Evolutionary conservation across 2,888 invertebrate genomes (phyloP), one percentile per base, ranked within the genome.

Genomic region (Tetragnatha montana): DNA sequence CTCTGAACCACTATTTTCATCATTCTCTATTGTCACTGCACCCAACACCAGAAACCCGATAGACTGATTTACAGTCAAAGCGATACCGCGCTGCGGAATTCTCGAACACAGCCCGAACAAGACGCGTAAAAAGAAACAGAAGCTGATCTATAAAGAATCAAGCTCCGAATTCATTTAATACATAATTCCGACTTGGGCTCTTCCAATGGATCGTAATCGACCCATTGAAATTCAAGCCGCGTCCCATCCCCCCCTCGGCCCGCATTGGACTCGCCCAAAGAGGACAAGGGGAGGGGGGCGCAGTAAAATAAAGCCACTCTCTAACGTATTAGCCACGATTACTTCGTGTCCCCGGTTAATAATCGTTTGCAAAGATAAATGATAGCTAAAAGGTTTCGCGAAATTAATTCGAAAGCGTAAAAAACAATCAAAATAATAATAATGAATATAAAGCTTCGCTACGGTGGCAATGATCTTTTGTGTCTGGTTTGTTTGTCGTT

Each of bases 301-400:
- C 50, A 74, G 81, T 70, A 78, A 78, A 78, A 78, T 78, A 78
- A 60, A 78, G 78, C 81, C 69, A 81, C 81, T 81, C 71, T 73
- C 81, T 81, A 71, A 76, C 85, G 71, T 85, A 89, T 89, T 89
- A 89, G 85, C 70, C 81, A 69, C 79, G 83, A 88, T 88, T 88
- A 84, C 88, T 80, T 84, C 88, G 80, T 89, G 81, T 85, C 85
- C 73, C 83, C 73, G 81, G 76, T 81, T 89, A 85, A 85, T 89
- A 89, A 85, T 89, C 85, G 75, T 85, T 85, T 81, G 89, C 76
- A 51, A 81, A 85, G 89, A 89, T 89, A 84, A 85, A 86, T 85
- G 81, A 81, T 81, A 22, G 81, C 70, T 14, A 76, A 81, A 74
- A 84, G 82, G 79, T 49, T 88, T 82, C 76, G 75, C 80, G 83